Percentiles rank a stretch among this genome's conserved stretches.
phyloP scores from a whole-genome alignment of 2,888 invertebrate species.

The Nephrotoma flavescens region DNA sequence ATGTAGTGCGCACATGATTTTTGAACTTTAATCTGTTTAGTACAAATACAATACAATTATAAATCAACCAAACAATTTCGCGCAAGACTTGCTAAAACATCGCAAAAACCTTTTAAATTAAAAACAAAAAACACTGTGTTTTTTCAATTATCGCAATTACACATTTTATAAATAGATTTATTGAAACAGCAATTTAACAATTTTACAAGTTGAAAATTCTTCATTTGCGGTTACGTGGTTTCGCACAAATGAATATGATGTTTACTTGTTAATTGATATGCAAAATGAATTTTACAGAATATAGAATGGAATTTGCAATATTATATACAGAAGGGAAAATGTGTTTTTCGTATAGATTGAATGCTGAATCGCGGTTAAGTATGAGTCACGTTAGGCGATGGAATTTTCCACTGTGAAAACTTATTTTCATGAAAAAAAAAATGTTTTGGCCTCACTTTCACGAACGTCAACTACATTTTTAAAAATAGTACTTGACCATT shows the following conservation, averaged over 20 bases:
- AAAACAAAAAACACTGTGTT: neutral
- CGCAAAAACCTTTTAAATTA: neutral
- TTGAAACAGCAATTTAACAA: neutral
- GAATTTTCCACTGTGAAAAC: too few relatives aligned
- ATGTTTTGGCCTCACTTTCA: too few relatives aligned
- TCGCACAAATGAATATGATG: neutral
- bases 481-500: too few relatives aligned
- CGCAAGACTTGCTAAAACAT: neutral
- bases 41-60: neutral
- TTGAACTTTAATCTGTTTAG: neutral
- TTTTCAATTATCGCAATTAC: neutral
- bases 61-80: neutral
- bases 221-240: neutral
- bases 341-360: too few relatives aligned
- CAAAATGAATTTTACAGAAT: neutral
- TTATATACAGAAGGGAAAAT: too few relatives aligned
- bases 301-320: neutral
- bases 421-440: too few relatives aligned
- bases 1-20: neutral
- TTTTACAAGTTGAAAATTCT: neutral
- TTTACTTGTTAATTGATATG: neutral
- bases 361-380: too few relatives aligned
- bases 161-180: neutral
- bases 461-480: too few relatives aligned
- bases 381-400: too few relatives aligned